Conservation (phyloP, 2,797 vertebrate genomes). For the Ceyx erithaca region DNA sequence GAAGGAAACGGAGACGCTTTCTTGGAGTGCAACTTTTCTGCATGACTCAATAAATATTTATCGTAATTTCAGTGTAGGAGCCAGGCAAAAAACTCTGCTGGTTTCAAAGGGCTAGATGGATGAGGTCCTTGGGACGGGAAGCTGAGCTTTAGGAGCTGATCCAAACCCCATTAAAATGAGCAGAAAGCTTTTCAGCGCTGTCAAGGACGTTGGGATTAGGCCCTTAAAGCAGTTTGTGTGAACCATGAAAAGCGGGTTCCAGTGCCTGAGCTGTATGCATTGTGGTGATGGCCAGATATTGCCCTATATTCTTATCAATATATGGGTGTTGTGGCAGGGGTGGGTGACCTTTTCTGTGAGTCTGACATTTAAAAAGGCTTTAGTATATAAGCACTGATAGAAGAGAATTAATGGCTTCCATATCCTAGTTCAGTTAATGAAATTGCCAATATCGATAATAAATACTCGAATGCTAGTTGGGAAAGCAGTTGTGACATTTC, state of each 20-base stretch:
- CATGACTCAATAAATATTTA: neutral
- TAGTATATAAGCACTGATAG: neutral
- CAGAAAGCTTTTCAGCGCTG: neutral
- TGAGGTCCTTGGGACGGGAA: neutral
- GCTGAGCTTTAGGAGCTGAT: neutral
- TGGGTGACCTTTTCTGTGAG: neutral
- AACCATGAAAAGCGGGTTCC: neutral
- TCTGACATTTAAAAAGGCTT: neutral
- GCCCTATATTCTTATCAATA: neutral
- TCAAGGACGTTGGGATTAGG: constrained; percentile 14
- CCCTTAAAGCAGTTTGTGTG: neutral
- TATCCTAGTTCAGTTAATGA: neutral
- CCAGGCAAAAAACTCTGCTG: neutral
- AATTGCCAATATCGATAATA: neutral
- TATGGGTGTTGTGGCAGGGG: rapidly evolving
- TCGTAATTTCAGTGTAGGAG: neutral
- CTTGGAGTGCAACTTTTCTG: neutral
- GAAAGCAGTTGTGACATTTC: neutral
- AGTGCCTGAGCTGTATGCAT: neutral
- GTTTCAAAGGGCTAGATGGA: neutral
- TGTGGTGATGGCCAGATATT: neutral
- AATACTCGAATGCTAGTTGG: neutral
- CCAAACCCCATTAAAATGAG: neutral
- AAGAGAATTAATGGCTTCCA: neutral
- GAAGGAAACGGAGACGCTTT: neutral